These are phyloP conservation scores for Drosophila phalerata DNA, from an alignment of 2,888 invertebrate species.

Conservation along the genomic window DNA sequence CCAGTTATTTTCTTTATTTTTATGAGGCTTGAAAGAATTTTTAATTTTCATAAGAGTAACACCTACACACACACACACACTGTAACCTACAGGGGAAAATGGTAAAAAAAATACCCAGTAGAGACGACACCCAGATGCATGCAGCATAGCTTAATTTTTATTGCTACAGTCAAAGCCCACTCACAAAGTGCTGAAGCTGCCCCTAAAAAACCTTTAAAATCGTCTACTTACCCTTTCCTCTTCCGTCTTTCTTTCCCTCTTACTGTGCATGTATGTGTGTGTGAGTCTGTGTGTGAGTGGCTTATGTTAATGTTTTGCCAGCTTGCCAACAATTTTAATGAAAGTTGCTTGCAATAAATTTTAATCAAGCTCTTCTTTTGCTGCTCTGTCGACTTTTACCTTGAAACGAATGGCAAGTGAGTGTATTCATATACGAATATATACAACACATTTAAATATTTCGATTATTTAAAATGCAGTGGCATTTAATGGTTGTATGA, in stretches of 20 bases:
- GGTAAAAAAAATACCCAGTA: conserved; percentile 28
- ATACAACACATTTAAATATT: conserved; percentile 12
- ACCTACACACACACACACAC: conserved; percentile 18
- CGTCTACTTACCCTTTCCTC: conserved; percentile 2
- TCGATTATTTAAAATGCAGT: conserved; percentile 60
- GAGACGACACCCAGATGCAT: conserved; percentile 53
- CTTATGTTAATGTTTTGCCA: conserved; percentile 67
- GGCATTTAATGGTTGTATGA: conserved; percentile 74
- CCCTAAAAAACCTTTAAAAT: conserved; percentile 20
- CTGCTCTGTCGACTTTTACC: conserved; percentile 18
- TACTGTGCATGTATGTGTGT: neutral
- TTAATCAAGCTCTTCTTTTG: conserved; percentile 59
- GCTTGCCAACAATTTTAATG: conserved; percentile 64
- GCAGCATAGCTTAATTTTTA: conserved; percentile 73
- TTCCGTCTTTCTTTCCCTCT: neutral
- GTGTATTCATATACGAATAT: neutral
- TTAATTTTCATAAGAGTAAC: conserved; percentile 79
- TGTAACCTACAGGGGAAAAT: conserved; percentile 4
- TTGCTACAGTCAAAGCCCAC: conserved; percentile 49
- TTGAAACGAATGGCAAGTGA: conserved; percentile 13
- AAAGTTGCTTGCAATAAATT: conserved; percentile 65
- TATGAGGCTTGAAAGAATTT: conserved; percentile 67
- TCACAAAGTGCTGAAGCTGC: conserved; percentile 39
- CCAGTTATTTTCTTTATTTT: conserved; percentile 45
- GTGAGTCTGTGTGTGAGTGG: conserved; percentile 39